These are phyloP conservation scores for Caenorhabditis imperialis DNA, from an alignment of 2,888 invertebrate genomes.

Conservation along the genomic window DNA sequence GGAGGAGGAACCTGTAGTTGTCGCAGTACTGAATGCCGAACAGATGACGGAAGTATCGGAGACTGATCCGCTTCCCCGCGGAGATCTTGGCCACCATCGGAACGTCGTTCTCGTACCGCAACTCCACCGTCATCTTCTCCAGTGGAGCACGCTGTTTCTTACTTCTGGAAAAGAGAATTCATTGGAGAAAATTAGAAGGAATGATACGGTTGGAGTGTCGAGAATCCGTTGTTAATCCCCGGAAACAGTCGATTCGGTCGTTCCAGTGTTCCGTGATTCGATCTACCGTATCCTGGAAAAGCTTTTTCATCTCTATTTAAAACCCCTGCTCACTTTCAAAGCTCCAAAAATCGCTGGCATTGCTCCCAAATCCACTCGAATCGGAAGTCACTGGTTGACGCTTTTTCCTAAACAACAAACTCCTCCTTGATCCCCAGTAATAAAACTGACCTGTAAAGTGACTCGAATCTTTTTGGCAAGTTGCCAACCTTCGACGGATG, in stretches of 20 bases:
- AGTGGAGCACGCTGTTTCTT: slow-evolving; percentile 3
- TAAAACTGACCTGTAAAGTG: slow-evolving; percentile 25
- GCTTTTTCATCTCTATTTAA: not conserved
- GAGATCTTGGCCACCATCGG: slow-evolving; percentile 62
- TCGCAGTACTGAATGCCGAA: slow-evolving; percentile 55
- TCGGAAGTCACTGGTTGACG: slow-evolving; percentile 32
- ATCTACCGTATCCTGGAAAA: slow-evolving; percentile 40
- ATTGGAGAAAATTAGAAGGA: not conserved
- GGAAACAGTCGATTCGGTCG: slow-evolving; percentile 25
- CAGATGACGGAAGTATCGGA: slow-evolving; percentile 61
- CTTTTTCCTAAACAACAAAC: slow-evolving; percentile 31
- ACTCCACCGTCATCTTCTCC: slow-evolving; percentile 34
- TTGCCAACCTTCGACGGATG: slow-evolving; percentile 6
- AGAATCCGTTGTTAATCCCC: slow-evolving; percentile 41
- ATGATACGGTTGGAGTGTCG: slow-evolving; percentile 37
- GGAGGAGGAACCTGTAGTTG: slow-evolving; percentile 53
- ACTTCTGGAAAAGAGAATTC: slow-evolving; percentile 2
- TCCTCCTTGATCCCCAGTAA: slow-evolving; percentile 16
- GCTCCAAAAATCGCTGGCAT: slow-evolving; percentile 47
- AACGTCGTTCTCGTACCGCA: slow-evolving; percentile 53
- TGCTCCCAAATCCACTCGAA: slow-evolving; percentile 51
- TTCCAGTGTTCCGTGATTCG: slow-evolving; percentile 36
- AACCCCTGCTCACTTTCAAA: slow-evolving; percentile 34
- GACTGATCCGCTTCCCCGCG: slow-evolving; percentile 39
- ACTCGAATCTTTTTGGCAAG: slow-evolving; percentile 46